These are phyloP conservation scores for Callipepla squamata DNA, from an alignment of 2,113 vertebrate species.

Conservation along the genomic window DNA sequence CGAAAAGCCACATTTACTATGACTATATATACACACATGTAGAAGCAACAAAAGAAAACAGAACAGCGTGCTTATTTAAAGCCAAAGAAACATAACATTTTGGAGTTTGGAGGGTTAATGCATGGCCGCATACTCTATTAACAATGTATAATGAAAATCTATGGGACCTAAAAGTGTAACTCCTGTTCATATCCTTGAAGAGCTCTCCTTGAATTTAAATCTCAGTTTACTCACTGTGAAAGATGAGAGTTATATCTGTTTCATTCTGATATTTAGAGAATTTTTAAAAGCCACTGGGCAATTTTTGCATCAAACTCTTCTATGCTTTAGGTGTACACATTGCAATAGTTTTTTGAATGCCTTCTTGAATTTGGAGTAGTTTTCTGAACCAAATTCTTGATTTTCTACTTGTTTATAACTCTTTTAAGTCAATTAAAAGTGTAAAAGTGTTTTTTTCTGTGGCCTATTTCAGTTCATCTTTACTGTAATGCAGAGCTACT, in stretches of 20 bases:
- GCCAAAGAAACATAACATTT: neutral
- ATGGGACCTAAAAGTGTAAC: rapidly evolving
- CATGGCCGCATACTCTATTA: neutral
- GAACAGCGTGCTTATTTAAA: neutral
- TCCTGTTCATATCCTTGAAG: neutral
- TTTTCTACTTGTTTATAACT: neutral
- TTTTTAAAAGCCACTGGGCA: neutral
- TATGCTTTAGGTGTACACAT: neutral
- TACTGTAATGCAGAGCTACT: neutral
- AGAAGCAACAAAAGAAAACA: neutral
- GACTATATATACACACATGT: too few species aligned
- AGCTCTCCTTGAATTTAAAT: neutral
- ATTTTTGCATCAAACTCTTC: neutral
- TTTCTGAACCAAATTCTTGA: neutral
- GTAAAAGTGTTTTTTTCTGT: neutral
- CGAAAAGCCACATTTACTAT: neutral
- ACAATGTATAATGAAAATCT: neutral
- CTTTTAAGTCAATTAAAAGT: neutral
- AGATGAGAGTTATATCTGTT: neutral
- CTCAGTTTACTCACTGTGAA: neutral
- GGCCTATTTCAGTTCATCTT: neutral
- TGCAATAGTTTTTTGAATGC: neutral
- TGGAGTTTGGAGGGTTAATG: neutral
- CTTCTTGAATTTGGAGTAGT: neutral
- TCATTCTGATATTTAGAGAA: neutral